Base-by-base conservation (phyloP, 2,797 vertebrate genomes). In the Sphaeramia orbicularis region DNA sequence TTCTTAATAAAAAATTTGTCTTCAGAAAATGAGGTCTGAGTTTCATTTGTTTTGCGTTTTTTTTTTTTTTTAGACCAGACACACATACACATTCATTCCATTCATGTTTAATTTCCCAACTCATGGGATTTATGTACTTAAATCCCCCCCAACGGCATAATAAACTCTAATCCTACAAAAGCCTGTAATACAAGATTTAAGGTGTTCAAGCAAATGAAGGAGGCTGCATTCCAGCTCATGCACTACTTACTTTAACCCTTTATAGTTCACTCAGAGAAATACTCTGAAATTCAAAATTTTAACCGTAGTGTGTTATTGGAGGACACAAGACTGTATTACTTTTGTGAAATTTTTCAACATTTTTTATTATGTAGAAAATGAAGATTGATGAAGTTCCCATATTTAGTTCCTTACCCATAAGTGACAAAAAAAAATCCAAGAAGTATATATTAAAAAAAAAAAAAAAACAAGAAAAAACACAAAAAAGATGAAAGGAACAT, bases 1-100 rank as follows among this genome's bases (percentile, higher is more conserved):
- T 91, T 91, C 75, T 86, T 91, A 94, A 93, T 92, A 94, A 94
- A 93, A 91, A 87, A 80, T 90, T 80, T 90, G 86, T 94, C 90
- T 93, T 92, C 88, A 83, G 85, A 87, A 81, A 86, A 84, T 18
- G 9, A 58, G 15, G 3, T 19, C 1, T 14, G 36, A 6, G 27
- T 66, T 65, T 51, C 62, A 36, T 27, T 57, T 43, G 4, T 27
- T 57, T 0, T 18, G 6, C 10, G 21, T 14, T 43, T 24, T 40
- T n/a, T 13, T 6, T n/a, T 38, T 13, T 18, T 11, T 1, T 43
- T 35, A 45, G 13, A 15, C 44, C 3, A 49, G 2, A 42, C 21
- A 49, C 32, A 30, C 53, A 50, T 35, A 48, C 18, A 18, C 21
- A 43, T 0, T 45, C 19, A 15, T 59, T 63, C 37, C 7, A 64